A percentile compares a stretch with the other conserved stretches of the same genome.
phyloP scores from a whole-genome alignment of 1,140 invertebrate species.

The Zaprionus davidi region DNA sequence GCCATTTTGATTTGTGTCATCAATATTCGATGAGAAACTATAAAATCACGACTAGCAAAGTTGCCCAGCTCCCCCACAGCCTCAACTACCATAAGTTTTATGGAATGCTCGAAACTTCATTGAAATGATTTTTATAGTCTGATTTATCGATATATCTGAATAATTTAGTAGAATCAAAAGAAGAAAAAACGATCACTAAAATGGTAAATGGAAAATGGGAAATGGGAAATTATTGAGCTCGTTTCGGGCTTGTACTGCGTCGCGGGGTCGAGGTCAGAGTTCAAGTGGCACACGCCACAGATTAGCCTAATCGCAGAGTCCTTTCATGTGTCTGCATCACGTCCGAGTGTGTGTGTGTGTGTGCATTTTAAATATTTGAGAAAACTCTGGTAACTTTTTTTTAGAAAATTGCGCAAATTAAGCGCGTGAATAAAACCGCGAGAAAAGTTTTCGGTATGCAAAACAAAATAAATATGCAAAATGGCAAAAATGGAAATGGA shows the following conservation, averaged over 20 bases:
- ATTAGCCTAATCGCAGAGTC: conserved; percentile 22
- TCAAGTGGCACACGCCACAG: conserved; percentile 12
- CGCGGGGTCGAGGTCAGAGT: background rate
- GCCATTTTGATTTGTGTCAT: conserved; percentile 1
- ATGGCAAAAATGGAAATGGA: background rate
- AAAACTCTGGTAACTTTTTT: conserved; percentile 32
- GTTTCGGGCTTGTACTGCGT: background rate
- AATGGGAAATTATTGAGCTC: background rate
- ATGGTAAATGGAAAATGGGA: background rate
- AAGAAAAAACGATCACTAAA: background rate
- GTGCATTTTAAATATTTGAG: background rate
- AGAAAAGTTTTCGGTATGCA: conserved; percentile 23
- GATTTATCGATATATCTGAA: background rate
- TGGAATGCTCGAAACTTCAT: background rate
- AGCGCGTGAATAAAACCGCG: conserved; percentile 35
- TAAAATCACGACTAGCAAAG: background rate
- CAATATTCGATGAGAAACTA: conserved; percentile 1
- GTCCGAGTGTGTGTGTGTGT: background rate
- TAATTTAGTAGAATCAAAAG: background rate
- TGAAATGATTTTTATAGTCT: background rate
- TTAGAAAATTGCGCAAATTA: conserved; percentile 58
- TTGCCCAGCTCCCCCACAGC: background rate
- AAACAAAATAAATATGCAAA: conserved; percentile 23
- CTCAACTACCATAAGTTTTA: background rate
- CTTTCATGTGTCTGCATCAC: conserved; percentile 4